Base-by-base conservation (phyloP, 2,113 vertebrate species). In the Thryonomys swinderianus region DNA sequence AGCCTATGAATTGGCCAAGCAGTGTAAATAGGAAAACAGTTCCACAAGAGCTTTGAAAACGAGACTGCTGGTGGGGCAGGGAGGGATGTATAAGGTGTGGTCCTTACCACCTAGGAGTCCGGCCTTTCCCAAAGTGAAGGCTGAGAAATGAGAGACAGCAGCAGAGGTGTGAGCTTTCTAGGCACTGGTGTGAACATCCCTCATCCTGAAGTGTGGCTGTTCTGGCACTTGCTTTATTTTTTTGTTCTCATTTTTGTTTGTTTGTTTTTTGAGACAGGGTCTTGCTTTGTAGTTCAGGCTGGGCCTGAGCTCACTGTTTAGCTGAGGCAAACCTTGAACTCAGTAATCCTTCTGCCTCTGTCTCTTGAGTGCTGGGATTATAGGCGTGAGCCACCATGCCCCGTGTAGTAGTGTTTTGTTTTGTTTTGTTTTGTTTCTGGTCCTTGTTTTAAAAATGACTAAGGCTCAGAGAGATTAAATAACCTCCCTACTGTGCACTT, bases 141-240 rank as follows among this genome's bases (percentile, higher is more conserved):
- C 42, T 88, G 12, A 34, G 59, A 67, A 64, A 37, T 8, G 6
- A 18, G 4, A 48, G 30, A 17, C 17, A 4, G 8, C 37, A 67
- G 30, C 1, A 17, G 45, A 88, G 57, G 20, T n/a, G 10, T 2
- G 10, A 59, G 23, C 45, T 78, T 61, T 88, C 66, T 20, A 48
- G 48, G 88, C 4, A 25, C 59, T 55, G 16, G 1, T 0, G 3
- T 34, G 32, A 25, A 3, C 3, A 1, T 51, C 4, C 34, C 20
- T 37, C 48, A 23, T 82, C 18, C 53, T 30, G 13, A 17, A 1
- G 2, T 2, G 17, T 51, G n/a, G 42, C 53, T 51, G 2, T 23
- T 90, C 17, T 37, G 8, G 5, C 12, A n/a, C 27, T 34, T n/a
- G 3, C 64, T 59, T 80, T 66, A 4, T n/a, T n/a, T n/a, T n/a